Evolutionary conservation across 2,888 invertebrate genomes (phyloP).

Genomic region (Poecilus cupreus): DNA sequence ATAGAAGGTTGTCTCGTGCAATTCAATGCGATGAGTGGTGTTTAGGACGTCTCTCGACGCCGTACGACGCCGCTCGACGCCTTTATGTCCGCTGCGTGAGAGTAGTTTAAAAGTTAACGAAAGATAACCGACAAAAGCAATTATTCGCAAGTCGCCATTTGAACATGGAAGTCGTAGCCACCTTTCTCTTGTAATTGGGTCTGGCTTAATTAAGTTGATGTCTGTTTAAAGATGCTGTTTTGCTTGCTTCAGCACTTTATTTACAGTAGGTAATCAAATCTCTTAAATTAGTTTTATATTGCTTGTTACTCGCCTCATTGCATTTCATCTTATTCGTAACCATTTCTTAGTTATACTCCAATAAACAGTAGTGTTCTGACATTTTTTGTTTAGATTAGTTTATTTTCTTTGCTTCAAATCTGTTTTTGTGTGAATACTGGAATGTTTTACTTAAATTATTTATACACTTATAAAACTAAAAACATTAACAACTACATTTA

Average conservation of each 20-base stretch:
- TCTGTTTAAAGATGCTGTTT: not conserved
- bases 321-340: too few species aligned
- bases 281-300: not conserved
- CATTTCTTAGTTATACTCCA: too few species aligned
- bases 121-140: slow-evolving; percentile 12
- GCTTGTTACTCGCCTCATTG: not conserved
- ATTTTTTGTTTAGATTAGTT: too few species aligned
- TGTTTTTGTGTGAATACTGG: too few species aligned
- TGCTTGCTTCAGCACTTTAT: not conserved
- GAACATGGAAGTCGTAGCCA: not conserved
- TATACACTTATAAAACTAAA: too few species aligned
- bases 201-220: not conserved
- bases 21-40: not conserved
- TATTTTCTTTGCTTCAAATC: too few species aligned
- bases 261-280: slow-evolving; percentile 1
- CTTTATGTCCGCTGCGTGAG: not conserved
- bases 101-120: slow-evolving; percentile 19
- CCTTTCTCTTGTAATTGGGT: slow-evolving; percentile 7
- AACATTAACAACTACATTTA: too few species aligned
- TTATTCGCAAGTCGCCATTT: not conserved
- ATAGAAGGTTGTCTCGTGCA: slow-evolving; percentile 11
- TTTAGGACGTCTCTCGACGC: not conserved
- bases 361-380: too few species aligned
- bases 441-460: too few species aligned
- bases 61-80: too few species aligned